These are phyloP conservation scores for Leptosomus discolor DNA, from an alignment of 2,113 vertebrate species.

Conservation along the genomic window DNA sequence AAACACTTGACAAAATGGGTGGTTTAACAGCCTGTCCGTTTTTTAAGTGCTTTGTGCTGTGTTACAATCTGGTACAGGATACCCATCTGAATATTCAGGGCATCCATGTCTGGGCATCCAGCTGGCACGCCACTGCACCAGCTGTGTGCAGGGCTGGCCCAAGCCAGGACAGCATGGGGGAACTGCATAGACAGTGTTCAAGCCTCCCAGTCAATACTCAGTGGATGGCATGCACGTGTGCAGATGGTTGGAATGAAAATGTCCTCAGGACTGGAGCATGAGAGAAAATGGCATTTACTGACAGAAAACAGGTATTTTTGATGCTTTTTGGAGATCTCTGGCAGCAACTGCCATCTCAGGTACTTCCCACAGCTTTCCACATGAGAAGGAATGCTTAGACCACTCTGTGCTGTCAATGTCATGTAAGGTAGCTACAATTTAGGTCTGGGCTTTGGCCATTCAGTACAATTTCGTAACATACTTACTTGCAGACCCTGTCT, in stretches of 20 bases:
- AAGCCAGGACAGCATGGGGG: not conserved
- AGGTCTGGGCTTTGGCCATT: not conserved
- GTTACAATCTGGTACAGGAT: not conserved
- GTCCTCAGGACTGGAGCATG: not conserved
- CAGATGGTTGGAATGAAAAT: not conserved
- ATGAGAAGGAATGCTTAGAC: not conserved
- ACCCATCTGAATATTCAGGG: not conserved
- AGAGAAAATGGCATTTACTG: not conserved
- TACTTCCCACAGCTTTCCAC: not conserved
- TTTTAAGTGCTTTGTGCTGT: not conserved
- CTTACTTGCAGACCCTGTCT: not conserved
- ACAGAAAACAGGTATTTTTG: not conserved
- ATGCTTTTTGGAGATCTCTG: not conserved
- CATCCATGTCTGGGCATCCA: not conserved
- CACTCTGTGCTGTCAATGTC: not conserved
- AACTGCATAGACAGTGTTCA: not conserved
- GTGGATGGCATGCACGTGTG: not conserved
- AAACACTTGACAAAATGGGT: not conserved
- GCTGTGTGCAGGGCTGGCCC: not conserved
- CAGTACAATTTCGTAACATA: not conserved
- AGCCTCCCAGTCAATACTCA: not conserved
- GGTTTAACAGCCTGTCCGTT: not conserved
- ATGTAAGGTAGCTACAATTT: not conserved
- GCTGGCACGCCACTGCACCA: fast-evolving
- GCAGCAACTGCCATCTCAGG: not conserved